A percentile compares a stretch with the other conserved stretches of the same genome.
Conservation (phyloP, 2,888 invertebrate genomes). For the Napeogenes inachia region DNA sequence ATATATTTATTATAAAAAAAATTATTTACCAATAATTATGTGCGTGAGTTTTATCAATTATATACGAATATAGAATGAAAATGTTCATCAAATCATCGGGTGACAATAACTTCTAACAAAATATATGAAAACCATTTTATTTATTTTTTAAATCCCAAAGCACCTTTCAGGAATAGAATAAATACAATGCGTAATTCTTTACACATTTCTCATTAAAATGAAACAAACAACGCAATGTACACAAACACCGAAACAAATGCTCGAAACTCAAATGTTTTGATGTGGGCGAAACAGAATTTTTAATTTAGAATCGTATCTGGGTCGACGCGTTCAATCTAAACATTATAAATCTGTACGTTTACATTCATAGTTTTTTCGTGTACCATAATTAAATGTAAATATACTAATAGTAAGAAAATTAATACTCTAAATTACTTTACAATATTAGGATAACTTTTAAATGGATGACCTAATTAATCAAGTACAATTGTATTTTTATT, state of each 20-base stretch:
- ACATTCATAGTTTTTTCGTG: background rate
- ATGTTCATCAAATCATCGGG: no score
- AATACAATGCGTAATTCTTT: slow-evolving; percentile 5
- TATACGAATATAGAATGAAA: no score
- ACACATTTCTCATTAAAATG: slow-evolving; percentile 3
- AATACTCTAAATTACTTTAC: no score
- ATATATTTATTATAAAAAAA: no score
- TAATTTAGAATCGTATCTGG: slow-evolving; percentile 24
- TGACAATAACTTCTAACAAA: background rate
- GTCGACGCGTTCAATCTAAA: slow-evolving; percentile 19
- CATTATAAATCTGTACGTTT: background rate
- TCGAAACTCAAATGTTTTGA: slow-evolving; percentile 19
- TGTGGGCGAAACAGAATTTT: slow-evolving; percentile 22
- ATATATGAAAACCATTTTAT: background rate
- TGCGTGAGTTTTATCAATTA: no score
- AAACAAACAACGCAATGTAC: slow-evolving; percentile 5
- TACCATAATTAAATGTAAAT: background rate
- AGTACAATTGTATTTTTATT: no score
- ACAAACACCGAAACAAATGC: background rate
- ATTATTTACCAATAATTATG: no score
- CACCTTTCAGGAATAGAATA: background rate
- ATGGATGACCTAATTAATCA: no score
- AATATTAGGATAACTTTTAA: no score
- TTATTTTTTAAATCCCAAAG: background rate
- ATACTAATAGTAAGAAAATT: no score